Base-by-base conservation (phyloP, 2,888 invertebrate genomes). In the Nymphalis c-album region DNA sequence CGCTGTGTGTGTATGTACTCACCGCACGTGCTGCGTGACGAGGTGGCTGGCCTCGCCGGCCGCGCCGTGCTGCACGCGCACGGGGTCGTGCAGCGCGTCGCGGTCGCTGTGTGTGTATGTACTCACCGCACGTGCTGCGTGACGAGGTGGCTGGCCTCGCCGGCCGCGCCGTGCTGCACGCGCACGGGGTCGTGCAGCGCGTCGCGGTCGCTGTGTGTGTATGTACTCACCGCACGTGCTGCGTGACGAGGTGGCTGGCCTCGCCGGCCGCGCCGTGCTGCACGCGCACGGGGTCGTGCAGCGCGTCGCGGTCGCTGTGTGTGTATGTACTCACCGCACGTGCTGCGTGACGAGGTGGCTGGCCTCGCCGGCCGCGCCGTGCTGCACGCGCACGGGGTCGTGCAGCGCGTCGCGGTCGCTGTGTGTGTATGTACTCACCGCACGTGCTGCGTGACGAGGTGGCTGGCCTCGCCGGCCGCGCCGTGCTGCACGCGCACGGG, bases 401-500 rank as follows among this genome's bases (percentile, higher is more conserved):
- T 95, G 95, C 60, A 99, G 93, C 20, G 98, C 97, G 87, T 99
- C 98, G 26, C 99, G 93, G 0, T 99, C 99, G 13, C n/a, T n/a
- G n/a, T n/a, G n/a, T n/a, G n/a, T n/a, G n/a, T n/a, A n/a, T n/a
- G n/a, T n/a, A n/a, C 35, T 40, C 40, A 89, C 80, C 95, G 92
- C 1, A 98, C 97, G 71, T 96, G 94, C 86, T 99, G 99, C 0
- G 96, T 95, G 40, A 99, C 96, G 82, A 99, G 98, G 77, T 97
- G 96, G 87, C 98, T 98, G 47, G 99, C 99, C 91, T 98, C 98
- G 0, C 97, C 97, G 1, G 97, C 94, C 74, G 97, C 96, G 17
- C 97, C 97, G 91, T 99, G 99, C 58, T 98, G 96, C 74, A 99
- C 98, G 74, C 98, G 94, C 72, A 99, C 95, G 0, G 99, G 99